Evolutionary conservation across 2,797 vertebrate species (phyloP), one percentile per base, ranked within the genome.

Genomic region (Hipposideros larvatus): DNA sequence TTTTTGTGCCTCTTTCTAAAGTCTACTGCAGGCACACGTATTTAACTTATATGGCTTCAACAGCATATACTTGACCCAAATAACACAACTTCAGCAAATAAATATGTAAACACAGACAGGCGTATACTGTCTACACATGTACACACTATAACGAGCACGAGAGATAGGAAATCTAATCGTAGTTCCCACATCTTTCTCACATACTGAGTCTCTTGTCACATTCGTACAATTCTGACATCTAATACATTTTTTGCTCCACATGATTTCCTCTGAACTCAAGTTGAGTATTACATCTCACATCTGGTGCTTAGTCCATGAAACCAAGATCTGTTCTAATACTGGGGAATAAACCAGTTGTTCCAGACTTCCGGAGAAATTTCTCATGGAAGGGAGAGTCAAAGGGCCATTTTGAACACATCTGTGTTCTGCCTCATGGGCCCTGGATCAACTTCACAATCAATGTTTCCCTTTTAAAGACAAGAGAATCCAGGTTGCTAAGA

Each of bases 21-120:
- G 21, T 77, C 6, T 43, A 7, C 3, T 37, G 24, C 3, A 48
- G 31, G 14, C 7, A 1, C 14, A 53, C 28, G 21, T 41, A 43
- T 71, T 59, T 82, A 71, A 21, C 7, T 41, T 66, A 24, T 28
- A 21, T n/a, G 24, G 55, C 41, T 22, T 65, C 57, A 53, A 78
- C 0, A 18, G 43, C 57, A 57, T 31, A 46, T 6, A 53, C 3
- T 15, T 55, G 4, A 70, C 22, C 31, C 57, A 95, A 78, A 46
- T 43, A 61, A 84, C 26, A 11, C 83, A 61, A 53, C 7, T 13
- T 70, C 41, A 22, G 57, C 34, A 65, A 71, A 24, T 61, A 74
- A 34, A 55, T 10, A 18, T 43, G 3, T 46, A 59, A 24, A 21
- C 0, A 5, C 0, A 5, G 10, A n/a, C 7, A 41, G 11, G 13